Conservation (phyloP, 2,113 vertebrate genomes). For the Lepidothrix coronata region DNA sequence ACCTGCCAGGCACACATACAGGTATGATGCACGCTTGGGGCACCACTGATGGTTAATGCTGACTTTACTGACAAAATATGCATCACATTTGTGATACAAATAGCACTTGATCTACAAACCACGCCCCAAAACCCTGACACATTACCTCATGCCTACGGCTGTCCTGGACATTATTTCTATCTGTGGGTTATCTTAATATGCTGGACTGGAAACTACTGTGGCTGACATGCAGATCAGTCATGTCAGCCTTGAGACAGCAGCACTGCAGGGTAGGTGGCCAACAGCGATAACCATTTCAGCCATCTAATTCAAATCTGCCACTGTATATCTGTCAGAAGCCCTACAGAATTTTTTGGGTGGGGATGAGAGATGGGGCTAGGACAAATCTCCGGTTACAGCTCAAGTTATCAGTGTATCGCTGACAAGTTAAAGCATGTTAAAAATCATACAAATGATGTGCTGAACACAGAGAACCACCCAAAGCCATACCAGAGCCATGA, state of each 20-base stretch:
- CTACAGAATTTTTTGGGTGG: background rate
- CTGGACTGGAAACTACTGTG: background rate
- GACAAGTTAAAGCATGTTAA: background rate
- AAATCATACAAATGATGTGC: background rate
- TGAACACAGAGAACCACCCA: background rate
- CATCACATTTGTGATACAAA: accelerated
- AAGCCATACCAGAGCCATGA: background rate
- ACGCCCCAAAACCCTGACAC: background rate
- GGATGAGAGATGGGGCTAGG: background rate
- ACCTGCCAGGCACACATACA: accelerated
- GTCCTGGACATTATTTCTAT: background rate
- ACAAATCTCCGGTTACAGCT: background rate
- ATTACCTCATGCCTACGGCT: background rate
- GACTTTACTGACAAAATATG: background rate
- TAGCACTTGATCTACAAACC: background rate
- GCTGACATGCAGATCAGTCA: background rate
- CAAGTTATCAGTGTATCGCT: background rate
- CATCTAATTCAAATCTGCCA: background rate
- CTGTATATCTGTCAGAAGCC: background rate
- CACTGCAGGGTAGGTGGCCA: background rate
- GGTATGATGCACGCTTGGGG: background rate
- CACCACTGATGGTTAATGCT: background rate
- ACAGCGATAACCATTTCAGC: background rate
- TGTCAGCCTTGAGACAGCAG: background rate
- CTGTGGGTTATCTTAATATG: background rate